phyloP scores from a whole-genome alignment of 2,113 vertebrate species.

The Climacteris rufus region DNA sequence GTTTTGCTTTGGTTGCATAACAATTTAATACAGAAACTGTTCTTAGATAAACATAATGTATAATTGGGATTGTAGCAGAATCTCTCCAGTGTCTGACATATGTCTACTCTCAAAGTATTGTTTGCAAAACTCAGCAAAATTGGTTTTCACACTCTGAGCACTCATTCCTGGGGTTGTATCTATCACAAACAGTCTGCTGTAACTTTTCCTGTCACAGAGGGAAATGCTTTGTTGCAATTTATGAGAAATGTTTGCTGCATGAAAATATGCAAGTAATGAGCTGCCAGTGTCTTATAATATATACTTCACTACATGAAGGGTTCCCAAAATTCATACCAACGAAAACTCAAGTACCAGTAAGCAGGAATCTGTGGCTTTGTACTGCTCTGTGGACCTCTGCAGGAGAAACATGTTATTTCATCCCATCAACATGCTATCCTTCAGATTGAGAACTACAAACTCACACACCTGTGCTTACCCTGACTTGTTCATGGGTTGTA shows the following conservation, averaged over 20 bases:
- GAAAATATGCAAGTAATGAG: neutral
- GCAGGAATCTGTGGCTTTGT: neutral
- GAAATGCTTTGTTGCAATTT: neutral
- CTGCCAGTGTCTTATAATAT: neutral
- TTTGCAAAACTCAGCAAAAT: neutral
- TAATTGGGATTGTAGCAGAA: neutral
- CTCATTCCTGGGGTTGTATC: neutral
- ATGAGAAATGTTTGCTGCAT: neutral
- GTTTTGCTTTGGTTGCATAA: neutral
- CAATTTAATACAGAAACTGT: neutral
- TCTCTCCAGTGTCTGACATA: neutral
- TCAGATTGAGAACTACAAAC: neutral
- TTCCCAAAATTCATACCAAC: neutral
- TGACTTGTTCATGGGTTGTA: neutral
- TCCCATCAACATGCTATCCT: neutral
- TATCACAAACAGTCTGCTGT: neutral
- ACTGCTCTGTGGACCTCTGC: neutral
- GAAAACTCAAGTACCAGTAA: neutral
- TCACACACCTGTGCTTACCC: neutral
- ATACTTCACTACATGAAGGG: neutral
- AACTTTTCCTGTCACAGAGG: neutral
- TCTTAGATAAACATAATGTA: neutral
- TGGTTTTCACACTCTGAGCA: neutral
- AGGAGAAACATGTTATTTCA: neutral
- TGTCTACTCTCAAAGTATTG: neutral